These are phyloP conservation scores for Xestia c-nigrum DNA, from an alignment of 2,888 invertebrate species.

Conservation along the genomic window DNA sequence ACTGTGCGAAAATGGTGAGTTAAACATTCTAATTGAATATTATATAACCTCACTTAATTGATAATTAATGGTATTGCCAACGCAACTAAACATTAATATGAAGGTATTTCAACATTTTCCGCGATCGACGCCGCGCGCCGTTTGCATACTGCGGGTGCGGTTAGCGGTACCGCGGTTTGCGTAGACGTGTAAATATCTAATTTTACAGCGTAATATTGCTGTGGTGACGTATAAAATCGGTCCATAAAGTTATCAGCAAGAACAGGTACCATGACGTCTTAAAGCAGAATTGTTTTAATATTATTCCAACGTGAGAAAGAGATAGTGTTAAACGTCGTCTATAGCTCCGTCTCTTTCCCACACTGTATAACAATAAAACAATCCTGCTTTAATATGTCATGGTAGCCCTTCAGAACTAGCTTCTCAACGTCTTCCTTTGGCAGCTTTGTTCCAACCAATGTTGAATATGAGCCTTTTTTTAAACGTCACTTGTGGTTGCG, in stretches of 20 bases:
- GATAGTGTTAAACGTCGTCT: too few species aligned
- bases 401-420: not conserved
- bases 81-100: conserved; percentile 3
- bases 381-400: too few species aligned
- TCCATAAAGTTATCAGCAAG: not conserved
- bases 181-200: conserved; percentile 13
- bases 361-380: too few species aligned
- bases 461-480: not conserved
- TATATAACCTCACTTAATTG: conserved; percentile 5
- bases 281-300: too few species aligned
- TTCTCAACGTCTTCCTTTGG: not conserved
- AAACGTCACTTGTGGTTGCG: not conserved
- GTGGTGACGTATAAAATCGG: not conserved
- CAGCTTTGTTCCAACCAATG: not conserved
- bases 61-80: conserved; percentile 15
- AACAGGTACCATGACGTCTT: too few species aligned
- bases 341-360: too few species aligned
- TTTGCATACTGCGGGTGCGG: conserved; percentile 28
- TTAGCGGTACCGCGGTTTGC: not conserved
- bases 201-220: conserved; percentile 8
- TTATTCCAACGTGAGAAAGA: too few species aligned
- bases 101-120: conserved; percentile 8
- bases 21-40: not conserved
- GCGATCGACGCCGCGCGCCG: conserved; percentile 10
- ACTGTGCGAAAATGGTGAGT: not conserved